phyloP scores from a whole-genome alignment of 2,113 vertebrate species.

The Donacobius atricapilla region DNA sequence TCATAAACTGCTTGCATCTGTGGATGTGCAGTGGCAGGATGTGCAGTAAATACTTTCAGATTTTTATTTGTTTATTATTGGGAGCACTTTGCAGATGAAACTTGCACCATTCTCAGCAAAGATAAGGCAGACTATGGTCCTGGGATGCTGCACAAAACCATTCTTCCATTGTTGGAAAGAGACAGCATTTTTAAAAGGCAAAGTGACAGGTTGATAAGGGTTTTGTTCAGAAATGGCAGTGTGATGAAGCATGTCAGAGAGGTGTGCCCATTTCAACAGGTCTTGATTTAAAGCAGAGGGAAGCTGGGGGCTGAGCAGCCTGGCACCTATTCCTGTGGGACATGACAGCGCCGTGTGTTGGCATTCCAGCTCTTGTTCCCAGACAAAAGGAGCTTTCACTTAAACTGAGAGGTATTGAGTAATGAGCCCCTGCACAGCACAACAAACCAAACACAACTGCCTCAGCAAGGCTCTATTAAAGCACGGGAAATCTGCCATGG shows the following conservation, averaged over 20 bases:
- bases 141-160: not conserved
- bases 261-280: not conserved
- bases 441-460: not conserved
- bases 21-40: not conserved
- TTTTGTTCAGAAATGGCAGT: not conserved
- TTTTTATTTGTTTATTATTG: not conserved
- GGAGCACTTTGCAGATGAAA: not conserved
- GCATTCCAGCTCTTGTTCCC: not conserved
- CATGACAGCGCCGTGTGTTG: not conserved
- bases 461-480: not conserved
- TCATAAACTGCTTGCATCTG: not conserved
- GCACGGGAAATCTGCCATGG: not conserved
- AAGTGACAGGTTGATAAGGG: not conserved
- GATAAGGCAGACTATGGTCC: not conserved
- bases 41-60: not conserved
- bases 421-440: not conserved
- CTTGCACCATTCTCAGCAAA: not conserved
- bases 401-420: not conserved
- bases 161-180: not conserved
- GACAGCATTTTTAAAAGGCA: not conserved
- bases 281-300: not conserved
- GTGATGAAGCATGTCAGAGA: fast-evolving
- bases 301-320: not conserved
- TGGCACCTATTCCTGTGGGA: not conserved
- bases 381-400: slow-evolving; percentile 38